Evolutionary conservation across 1,140 invertebrate genomes (phyloP).

Genomic region (Cylas formicarius): DNA sequence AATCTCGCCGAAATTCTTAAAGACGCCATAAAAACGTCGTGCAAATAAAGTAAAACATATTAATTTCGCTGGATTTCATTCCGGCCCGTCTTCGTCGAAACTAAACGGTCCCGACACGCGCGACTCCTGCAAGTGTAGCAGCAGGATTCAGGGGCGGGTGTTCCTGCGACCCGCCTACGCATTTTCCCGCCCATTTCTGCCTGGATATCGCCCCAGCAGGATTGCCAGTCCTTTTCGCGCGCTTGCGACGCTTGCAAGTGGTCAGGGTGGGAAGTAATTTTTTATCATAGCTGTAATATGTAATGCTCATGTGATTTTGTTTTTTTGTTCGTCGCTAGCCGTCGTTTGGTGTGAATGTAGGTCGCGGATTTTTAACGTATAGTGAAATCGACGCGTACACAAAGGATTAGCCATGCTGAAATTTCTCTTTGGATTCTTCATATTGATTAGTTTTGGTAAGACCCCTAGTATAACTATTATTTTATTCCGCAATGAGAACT

Average conservation of each 20-base stretch:
- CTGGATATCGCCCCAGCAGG: slow-evolving; percentile 9
- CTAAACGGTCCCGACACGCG: slow-evolving; percentile 16
- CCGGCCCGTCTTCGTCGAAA: slow-evolving; percentile 8
- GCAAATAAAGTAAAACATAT: slow-evolving; percentile 21
- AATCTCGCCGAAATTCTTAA: slow-evolving; percentile 2
- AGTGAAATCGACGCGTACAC: slow-evolving; percentile 4
- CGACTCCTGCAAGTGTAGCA: slow-evolving; percentile 21
- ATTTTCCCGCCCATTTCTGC: slow-evolving; percentile 16
- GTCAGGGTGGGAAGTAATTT: neutral
- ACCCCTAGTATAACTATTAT: too few species aligned
- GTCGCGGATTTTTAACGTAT: slow-evolving; percentile 5
- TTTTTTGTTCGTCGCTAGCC: neutral
- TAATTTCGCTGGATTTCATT: slow-evolving; percentile 17
- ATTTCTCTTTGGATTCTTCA: slow-evolving; percentile 6
- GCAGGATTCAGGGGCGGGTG: slow-evolving; percentile 14
- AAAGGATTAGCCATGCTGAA: slow-evolving; percentile 13
- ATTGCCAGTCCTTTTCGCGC: slow-evolving; percentile 17
- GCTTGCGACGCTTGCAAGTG: slow-evolving; percentile 6
- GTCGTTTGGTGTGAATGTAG: slow-evolving; percentile 7
- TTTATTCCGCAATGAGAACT: too few species aligned
- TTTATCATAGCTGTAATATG: neutral
- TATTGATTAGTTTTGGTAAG: slow-evolving; percentile 13
- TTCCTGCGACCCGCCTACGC: slow-evolving; percentile 14
- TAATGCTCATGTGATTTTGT: too few species aligned
- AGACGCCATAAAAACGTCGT: slow-evolving; percentile 17